A percentile compares a stretch with the other conserved stretches of the same genome.
Evolutionary conservation across 1,140 invertebrate species (phyloP).

Genomic region (Drosophila rhopaloa): DNA sequence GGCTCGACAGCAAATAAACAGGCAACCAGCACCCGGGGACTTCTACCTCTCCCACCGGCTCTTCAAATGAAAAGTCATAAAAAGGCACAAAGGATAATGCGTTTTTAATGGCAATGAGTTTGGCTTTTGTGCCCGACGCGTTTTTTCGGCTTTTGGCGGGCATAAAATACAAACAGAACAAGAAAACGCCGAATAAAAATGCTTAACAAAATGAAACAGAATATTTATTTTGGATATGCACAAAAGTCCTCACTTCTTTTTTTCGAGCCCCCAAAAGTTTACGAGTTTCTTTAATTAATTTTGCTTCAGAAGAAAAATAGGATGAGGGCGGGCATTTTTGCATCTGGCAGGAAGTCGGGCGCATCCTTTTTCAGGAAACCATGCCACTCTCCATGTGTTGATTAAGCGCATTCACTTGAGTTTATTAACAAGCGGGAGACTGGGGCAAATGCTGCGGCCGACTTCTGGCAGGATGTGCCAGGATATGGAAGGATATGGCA

Average conservation of each 20-base stretch:
- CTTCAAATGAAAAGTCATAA: constrained; percentile 80
- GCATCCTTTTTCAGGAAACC: constrained; percentile 28
- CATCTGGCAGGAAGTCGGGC: constrained; percentile 36
- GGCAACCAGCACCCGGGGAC: constrained; percentile 45
- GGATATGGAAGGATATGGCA: constrained; percentile 29
- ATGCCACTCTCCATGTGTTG: constrained; percentile 57
- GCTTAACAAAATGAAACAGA: constrained; percentile 53
- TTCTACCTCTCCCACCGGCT: constrained; percentile 56
- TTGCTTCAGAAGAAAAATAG: constrained; percentile 23
- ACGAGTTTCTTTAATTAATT: constrained; percentile 54
- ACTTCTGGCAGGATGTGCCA: constrained; percentile 21
- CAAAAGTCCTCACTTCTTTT: constrained; percentile 21
- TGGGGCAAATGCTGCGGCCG: constrained; percentile 48
- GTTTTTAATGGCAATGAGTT: constrained; percentile 82
- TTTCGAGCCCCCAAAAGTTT: constrained; percentile 25
- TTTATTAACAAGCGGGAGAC: constrained; percentile 63
- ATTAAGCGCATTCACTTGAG: constrained; percentile 81
- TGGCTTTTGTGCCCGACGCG: constrained; percentile 66
- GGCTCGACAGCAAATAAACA: constrained; percentile 76
- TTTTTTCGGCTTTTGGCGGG: constrained; percentile 62
- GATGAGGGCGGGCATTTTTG: constrained; percentile 26
- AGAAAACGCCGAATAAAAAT: constrained; percentile 63
- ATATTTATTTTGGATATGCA: constrained; percentile 67
- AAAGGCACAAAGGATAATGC: constrained; percentile 80
- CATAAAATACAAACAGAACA: constrained; percentile 36